These are phyloP conservation scores for Monochamus saltuarius DNA, from an alignment of 1,140 invertebrate species.

Conservation along the genomic window DNA sequence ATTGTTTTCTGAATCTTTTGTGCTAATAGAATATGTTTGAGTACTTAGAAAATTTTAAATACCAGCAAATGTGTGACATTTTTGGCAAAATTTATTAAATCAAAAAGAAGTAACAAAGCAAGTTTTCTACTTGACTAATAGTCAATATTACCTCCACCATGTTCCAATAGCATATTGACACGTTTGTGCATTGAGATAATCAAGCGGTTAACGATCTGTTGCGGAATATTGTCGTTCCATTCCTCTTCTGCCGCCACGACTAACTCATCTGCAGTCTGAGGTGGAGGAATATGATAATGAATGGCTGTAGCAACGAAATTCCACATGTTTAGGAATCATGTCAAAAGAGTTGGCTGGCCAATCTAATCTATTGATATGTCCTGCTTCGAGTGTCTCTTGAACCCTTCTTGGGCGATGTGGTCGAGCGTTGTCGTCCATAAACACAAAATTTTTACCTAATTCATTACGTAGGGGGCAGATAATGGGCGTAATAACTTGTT, in stretches of 20 bases:
- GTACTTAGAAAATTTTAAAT: no score
- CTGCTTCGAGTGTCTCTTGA: slow-evolving; percentile 9
- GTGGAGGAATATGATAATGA: not conserved
- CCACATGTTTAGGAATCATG: slow-evolving; percentile 8
- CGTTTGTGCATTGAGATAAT: slow-evolving; percentile 20
- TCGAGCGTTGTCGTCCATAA: no score
- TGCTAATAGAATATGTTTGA: no score
- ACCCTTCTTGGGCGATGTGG: no score
- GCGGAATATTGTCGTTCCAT: no score
- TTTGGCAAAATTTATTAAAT: no score
- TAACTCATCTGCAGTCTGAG: slow-evolving; percentile 15
- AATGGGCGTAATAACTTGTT: no score
- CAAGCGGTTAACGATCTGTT: slow-evolving; percentile 5
- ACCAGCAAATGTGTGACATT: no score
- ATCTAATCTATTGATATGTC: slow-evolving; percentile 3
- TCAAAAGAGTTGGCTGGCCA: slow-evolving; percentile 4
- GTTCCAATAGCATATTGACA: slow-evolving; percentile 11
- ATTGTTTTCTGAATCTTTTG: no score
- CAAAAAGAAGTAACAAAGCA: no score
- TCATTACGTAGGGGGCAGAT: no score
- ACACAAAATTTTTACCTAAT: slow-evolving; percentile 1
- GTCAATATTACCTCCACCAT: slow-evolving; percentile 5
- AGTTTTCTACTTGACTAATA: no score
- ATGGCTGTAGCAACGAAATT: not conserved
- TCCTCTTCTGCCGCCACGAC: slow-evolving; percentile 8